Evolutionary conservation across 2,888 invertebrate genomes (phyloP).

Genomic region (Ectobius pallidus): DNA sequence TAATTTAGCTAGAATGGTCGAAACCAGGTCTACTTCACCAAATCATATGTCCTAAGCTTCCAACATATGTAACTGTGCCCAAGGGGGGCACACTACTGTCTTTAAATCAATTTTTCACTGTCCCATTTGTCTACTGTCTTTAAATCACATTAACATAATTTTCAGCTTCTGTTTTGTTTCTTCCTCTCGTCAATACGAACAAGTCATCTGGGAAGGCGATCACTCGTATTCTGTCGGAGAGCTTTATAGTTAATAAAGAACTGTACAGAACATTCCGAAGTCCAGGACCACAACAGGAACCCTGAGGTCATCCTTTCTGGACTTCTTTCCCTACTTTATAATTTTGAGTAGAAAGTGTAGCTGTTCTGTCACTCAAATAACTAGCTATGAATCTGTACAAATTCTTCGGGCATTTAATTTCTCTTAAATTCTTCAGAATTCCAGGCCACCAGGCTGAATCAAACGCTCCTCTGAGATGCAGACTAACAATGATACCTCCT

Average conservation of each 20-base stretch:
- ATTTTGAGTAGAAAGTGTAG: neutral
- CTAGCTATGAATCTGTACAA: neutral
- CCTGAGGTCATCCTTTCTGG: neutral
- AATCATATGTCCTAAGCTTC: too few species aligned
- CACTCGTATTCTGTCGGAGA: neutral
- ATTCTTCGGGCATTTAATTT: neutral
- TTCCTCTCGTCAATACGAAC: neutral
- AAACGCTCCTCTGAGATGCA: neutral
- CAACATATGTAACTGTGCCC: too few species aligned
- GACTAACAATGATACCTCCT: too few species aligned
- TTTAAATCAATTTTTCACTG: too few species aligned
- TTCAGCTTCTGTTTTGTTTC: neutral
- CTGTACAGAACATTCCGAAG: neutral
- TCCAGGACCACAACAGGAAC: too few species aligned
- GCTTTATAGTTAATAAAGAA: neutral
- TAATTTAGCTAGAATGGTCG: too few species aligned
- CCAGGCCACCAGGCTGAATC: neutral
- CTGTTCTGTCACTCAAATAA: neutral
- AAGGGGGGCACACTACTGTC: too few species aligned
- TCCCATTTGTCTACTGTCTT: neutral
- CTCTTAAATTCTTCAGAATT: neutral
- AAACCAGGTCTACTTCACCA: too few species aligned
- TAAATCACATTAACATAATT: neutral
- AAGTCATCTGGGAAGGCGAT: neutral
- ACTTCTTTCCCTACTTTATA: neutral